A percentile compares a stretch with the other conserved stretches of the same genome.
Evolutionary conservation across 2,797 vertebrate genomes (phyloP).

Genomic region (Fundulus diaphanus): DNA sequence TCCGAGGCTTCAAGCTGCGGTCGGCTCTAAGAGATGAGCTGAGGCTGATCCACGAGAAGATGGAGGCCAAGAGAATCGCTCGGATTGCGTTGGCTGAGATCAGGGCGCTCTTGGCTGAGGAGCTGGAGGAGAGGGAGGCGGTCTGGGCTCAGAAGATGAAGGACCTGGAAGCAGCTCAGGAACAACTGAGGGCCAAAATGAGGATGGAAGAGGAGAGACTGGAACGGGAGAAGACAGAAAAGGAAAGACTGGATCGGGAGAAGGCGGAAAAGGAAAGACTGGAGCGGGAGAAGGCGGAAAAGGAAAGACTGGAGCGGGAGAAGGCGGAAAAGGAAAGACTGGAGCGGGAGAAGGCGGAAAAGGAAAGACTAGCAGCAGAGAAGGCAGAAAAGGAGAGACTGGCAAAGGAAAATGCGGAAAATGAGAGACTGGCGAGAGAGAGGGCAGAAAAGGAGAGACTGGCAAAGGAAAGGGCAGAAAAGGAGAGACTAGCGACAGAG

Average conservation of each 20-base stretch:
- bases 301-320: neutral
- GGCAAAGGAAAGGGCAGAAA: conserved; percentile 1
- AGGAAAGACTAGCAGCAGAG: neutral
- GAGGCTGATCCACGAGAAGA: conserved; percentile 86
- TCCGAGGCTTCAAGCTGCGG: conserved; percentile 77
- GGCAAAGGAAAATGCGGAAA: neutral
- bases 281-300: conserved; percentile 8
- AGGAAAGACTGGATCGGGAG: neutral
- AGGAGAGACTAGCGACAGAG: conserved; percentile 2
- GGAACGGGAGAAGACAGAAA: neutral
- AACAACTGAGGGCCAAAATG: conserved; percentile 60
- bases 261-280: conserved; percentile 4
- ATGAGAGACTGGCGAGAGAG: conserved; percentile 18
- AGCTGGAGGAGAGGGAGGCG: conserved; percentile 75
- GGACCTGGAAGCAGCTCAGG: conserved; percentile 51
- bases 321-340: neutral
- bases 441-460: neutral
- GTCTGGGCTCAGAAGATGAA: conserved; percentile 54
- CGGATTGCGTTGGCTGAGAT: conserved; percentile 77
- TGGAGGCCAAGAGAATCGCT: conserved; percentile 85
- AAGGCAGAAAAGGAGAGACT: neutral
- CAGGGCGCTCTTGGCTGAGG: conserved; percentile 77
- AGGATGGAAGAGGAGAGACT: neutral
- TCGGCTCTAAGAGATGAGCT: conserved; percentile 84
- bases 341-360: conserved; percentile 23